Evolutionary conservation across 2,797 vertebrate genomes (phyloP).

Genomic region (Philypnodon macrostomus): DNA sequence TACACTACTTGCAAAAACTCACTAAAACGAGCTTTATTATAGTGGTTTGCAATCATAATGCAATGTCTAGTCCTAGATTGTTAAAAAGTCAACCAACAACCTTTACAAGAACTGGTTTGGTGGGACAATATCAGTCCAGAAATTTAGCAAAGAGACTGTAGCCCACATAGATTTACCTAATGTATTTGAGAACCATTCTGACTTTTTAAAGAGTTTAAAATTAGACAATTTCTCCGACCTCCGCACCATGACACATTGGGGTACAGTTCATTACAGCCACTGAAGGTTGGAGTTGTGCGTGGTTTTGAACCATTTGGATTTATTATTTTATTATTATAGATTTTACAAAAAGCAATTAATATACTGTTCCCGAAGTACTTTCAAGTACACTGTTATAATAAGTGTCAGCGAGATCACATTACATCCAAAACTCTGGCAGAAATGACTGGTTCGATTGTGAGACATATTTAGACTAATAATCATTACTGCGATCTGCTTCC

Average conservation of each 20-base stretch:
- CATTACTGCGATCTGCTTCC: constrained; percentile 35
- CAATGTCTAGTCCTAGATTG: background rate
- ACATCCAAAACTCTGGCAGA: background rate
- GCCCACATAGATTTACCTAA: too few relatives aligned
- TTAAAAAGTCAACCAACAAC: too few relatives aligned
- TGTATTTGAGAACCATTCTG: background rate
- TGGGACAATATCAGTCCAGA: background rate
- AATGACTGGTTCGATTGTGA: background rate
- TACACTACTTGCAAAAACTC: too few relatives aligned
- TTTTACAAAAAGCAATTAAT: too few relatives aligned
- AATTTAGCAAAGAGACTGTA: too few relatives aligned
- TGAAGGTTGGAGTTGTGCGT: background rate
- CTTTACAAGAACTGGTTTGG: too few relatives aligned
- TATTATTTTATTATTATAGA: too few relatives aligned
- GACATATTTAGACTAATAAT: constrained; percentile 15
- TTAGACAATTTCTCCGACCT: background rate
- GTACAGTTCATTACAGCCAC: background rate
- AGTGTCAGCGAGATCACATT: background rate
- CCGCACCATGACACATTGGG: background rate
- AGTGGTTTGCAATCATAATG: too few relatives aligned
- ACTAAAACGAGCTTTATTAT: too few relatives aligned
- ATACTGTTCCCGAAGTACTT: too few relatives aligned
- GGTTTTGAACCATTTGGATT: too few relatives aligned
- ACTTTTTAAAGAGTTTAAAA: constrained; percentile 3
- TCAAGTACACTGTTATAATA: too few relatives aligned